Conservation (phyloP, 2,113 vertebrate species). For the Thalassarche chlororhynchos region DNA sequence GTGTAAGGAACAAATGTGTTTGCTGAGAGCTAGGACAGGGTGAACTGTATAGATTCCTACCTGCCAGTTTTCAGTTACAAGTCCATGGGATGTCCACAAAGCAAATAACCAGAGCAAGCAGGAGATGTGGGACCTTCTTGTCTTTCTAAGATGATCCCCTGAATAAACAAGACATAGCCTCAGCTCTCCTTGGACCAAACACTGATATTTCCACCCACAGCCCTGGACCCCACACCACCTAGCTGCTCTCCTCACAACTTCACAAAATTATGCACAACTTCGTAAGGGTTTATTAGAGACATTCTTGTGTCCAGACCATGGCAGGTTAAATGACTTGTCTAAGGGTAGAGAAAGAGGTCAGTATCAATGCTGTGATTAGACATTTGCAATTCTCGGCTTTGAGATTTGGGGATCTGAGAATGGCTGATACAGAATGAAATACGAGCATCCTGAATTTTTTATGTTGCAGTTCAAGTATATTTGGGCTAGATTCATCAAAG, state of each 20-base stretch:
- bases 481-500: conserved; percentile 66
- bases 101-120: background rate
- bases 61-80: background rate
- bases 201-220: background rate
- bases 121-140: background rate
- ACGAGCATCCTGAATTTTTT: conserved; percentile 56
- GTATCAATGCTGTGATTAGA: background rate
- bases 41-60: too few species aligned
- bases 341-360: background rate
- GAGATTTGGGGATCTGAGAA: background rate
- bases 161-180: background rate
- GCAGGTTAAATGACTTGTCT: background rate
- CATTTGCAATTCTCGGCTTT: background rate
- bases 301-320: background rate
- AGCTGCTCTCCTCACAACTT: background rate
- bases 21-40: background rate
- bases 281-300: background rate
- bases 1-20: background rate
- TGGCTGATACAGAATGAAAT: conserved; percentile 30
- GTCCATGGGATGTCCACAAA: background rate
- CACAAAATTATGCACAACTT: background rate
- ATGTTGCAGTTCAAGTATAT: conserved; percentile 63
- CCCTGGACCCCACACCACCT: background rate
- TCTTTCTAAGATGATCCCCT: background rate
- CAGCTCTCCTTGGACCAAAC: background rate